Evolutionary conservation across 37 sponge, comb jelly and placozoan genomes (phyloP), one percentile per base, ranked within the genome.

Genomic region (Corticium candelabrum): DNA sequence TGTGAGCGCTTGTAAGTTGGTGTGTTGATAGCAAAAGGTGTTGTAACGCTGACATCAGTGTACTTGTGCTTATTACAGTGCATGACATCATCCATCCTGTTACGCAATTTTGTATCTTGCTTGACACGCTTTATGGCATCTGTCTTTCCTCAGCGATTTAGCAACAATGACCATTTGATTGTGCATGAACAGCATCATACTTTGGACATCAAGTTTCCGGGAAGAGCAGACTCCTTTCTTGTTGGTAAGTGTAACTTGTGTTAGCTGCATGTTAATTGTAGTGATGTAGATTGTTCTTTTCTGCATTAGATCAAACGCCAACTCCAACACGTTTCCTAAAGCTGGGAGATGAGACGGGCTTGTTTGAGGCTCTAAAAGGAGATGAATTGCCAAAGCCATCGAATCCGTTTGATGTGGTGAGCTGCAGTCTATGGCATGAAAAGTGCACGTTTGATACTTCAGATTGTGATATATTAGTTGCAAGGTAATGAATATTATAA

Each of bases 321-420:
- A 94, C 94, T 0, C 94, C 94, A 0, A 94, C 91, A 7, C 75
- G 94, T 27, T 94, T 94, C 68, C 89, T 94, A 34, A 82, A 82
- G 33, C 84, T 80, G 34, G 75, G 81, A 39, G 94, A 94, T 40
- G 86, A 87, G 41, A 75, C 73, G 33, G 94, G 94, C 5, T 79
- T 94, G 1, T 90, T 90, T 80, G 88, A 94, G 34, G 88, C 91
- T 15, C 82, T 93, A 38, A 29, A 72, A 72, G 37, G 37, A 11
- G 62, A 50, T 21, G 73, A 70, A 4, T 7, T 70, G 34, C 32
- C 5, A 70, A 84, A 86, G 37, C 41, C 74, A 29, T 74, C 87
- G 0, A 93, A 85, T 77, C 93, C 94, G 0, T 90, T 94, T 79
- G 94, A 94, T 1, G 86, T 82, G 85, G 91, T 76, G 40, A 70